Conservation (phyloP, 2,888 invertebrate species). For the Choristoneura rosaceana region DNA sequence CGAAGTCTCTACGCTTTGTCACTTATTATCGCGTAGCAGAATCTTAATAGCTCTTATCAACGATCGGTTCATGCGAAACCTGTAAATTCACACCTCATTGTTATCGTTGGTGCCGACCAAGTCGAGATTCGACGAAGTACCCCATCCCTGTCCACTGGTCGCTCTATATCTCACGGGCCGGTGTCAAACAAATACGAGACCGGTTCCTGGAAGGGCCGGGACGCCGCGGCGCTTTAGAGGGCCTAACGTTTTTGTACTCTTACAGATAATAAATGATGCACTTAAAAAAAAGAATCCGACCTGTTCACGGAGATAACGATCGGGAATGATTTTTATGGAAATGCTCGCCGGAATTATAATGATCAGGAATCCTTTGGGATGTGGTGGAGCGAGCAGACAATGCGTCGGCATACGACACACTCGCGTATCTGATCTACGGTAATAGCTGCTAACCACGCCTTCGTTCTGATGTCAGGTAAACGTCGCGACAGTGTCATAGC, state of each 20-base stretch:
- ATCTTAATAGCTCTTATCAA: constrained; percentile 57
- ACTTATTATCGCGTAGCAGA: constrained; percentile 42
- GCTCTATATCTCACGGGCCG: constrained; percentile 79
- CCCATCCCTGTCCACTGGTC: constrained; percentile 66
- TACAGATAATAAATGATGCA: constrained; percentile 84
- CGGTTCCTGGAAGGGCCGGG: constrained; percentile 82
- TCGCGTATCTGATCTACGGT: constrained; percentile 59
- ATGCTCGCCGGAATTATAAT: constrained; percentile 82
- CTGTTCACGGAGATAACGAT: constrained; percentile 83
- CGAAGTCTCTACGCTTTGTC: constrained; percentile 12
- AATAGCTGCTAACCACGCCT: constrained; percentile 48
- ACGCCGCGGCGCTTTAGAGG: constrained; percentile 81
- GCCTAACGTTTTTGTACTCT: constrained; percentile 77
- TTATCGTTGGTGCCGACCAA: constrained; percentile 56
- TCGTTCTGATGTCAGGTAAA: constrained; percentile 25
- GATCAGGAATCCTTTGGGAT: constrained; percentile 82
- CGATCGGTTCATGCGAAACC: constrained; percentile 55
- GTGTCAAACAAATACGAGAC: constrained; percentile 81
- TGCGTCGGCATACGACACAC: constrained; percentile 74
- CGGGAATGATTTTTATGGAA: constrained; percentile 83
- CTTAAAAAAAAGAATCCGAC: constrained; percentile 81
- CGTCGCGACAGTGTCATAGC: constrained; percentile 12
- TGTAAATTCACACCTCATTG: constrained; percentile 78
- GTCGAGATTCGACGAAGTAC: constrained; percentile 69
- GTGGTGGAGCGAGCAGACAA: constrained; percentile 82